Base-by-base conservation (phyloP, 2,113 vertebrate genomes). In the Petroica traversi region DNA sequence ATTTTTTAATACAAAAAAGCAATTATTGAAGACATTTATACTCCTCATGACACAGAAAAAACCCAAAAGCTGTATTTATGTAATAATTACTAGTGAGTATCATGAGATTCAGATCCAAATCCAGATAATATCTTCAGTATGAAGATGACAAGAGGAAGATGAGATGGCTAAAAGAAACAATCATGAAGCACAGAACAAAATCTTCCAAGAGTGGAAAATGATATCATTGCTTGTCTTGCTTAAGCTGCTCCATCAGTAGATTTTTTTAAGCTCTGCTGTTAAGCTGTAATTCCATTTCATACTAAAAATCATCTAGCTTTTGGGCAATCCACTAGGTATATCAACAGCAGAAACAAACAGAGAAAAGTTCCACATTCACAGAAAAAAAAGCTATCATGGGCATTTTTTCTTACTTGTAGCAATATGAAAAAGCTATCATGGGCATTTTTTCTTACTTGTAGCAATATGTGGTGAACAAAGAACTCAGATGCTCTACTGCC, bases 381-480 rank as follows among this genome's bases (percentile, higher is more conserved):
- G 23, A 29, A 43, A 34, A 41, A 49, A 51, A 55, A 36, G 8
- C 15, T n/a, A 13, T 0, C 1, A 80, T 2, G 3, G 45, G 16
- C 20, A 34, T 31, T 31, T 90, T 62, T 62, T 66, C 33, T 59
- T 55, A 51, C 14, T 76, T 12, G 16, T 0, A 34, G 52, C 11
- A 83, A 43, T 12, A 25, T 14, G 17, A 58, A 94, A 51, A 55
- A 36, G 8, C 15, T n/a, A 13, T 0, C 1, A 80, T 2, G 3
- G 45, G 16, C 20, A 34, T 31, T 31, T 90, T 62, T 62, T 66
- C 33, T 59, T 55, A 51, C 14, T 76, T 12, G 16, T 0, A 34
- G 52, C 11, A 83, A 43, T 12, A 25, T 14, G 17, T 54, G 43
- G 20, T 28, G 29, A 94, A 49, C 11, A 63, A 54, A 51, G n/a